These are phyloP conservation scores for Ridgeia piscesae DNA, from an alignment of 1,140 invertebrate species.

Conservation along the genomic window DNA sequence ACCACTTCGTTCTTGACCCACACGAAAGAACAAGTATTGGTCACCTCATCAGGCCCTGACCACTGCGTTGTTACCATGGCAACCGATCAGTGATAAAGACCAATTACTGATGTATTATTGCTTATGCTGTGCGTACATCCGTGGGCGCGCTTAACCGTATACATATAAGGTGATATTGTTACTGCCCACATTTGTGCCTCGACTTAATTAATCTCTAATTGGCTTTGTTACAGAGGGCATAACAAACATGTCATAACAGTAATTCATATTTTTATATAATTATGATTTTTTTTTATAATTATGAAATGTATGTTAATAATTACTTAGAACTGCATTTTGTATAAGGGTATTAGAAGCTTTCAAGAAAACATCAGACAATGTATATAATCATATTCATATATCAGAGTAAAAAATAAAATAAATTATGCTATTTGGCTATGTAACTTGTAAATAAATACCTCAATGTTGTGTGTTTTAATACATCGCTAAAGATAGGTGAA, in stretches of 20 bases:
- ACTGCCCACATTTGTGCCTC: neutral
- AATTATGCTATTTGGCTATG: too few species aligned
- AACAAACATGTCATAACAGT: neutral
- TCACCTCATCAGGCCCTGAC: neutral
- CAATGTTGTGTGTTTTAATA: too few species aligned
- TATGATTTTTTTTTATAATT: too few species aligned
- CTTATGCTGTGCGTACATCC: neutral
- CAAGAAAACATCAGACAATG: too few species aligned
- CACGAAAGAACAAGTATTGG: neutral
- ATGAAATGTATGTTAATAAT: too few species aligned
- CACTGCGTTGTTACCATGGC: neutral
- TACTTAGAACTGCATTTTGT: too few species aligned
- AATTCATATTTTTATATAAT: neutral
- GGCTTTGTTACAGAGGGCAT: neutral
- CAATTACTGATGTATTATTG: neutral
- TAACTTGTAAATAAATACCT: too few species aligned
- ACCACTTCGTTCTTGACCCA: neutral
- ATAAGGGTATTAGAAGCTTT: too few species aligned
- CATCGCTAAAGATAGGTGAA: too few species aligned
- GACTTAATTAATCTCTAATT: neutral
- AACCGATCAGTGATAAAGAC: neutral
- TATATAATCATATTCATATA: too few species aligned
- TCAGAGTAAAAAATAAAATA: too few species aligned
- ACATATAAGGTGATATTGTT: neutral
- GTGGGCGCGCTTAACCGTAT: neutral